These are phyloP conservation scores for Tolmerus cingulatus DNA, from an alignment of 2,888 invertebrate species.

Conservation along the genomic window DNA sequence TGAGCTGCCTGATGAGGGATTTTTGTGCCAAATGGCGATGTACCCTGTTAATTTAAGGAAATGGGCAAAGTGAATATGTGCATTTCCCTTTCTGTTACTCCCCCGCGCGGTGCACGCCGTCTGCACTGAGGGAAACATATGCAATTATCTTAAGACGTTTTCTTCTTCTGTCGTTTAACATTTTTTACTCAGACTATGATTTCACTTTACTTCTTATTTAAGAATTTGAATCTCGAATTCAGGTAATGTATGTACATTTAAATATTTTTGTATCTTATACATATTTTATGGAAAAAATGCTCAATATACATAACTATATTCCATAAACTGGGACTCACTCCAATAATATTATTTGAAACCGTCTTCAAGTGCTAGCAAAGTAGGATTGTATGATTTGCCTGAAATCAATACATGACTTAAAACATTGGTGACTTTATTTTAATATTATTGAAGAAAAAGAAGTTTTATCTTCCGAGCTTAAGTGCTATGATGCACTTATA, in stretches of 20 bases:
- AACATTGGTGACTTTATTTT: too few species aligned
- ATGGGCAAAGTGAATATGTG: neutral
- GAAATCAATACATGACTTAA: too few species aligned
- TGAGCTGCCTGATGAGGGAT: neutral
- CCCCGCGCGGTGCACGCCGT: neutral
- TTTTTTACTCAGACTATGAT: neutral
- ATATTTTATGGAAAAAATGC: too few species aligned
- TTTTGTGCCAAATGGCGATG: neutral
- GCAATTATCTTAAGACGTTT: neutral
- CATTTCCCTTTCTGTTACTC: neutral
- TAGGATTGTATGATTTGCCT: too few species aligned
- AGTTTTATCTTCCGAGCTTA: too few species aligned
- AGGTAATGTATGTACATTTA: neutral
- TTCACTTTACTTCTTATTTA: neutral
- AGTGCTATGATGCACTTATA: too few species aligned
- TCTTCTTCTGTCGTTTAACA: neutral
- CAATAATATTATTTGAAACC: too few species aligned
- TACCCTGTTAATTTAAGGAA: neutral
- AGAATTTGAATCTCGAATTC: neutral
- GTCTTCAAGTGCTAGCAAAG: too few species aligned
- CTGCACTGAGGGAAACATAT: neutral
- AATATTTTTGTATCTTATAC: too few species aligned
- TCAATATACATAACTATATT: too few species aligned
- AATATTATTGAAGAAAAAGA: too few species aligned
- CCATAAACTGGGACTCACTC: too few species aligned